Base-by-base conservation (phyloP, 2,113 vertebrate species). In the Syrrhaptes paradoxus region DNA sequence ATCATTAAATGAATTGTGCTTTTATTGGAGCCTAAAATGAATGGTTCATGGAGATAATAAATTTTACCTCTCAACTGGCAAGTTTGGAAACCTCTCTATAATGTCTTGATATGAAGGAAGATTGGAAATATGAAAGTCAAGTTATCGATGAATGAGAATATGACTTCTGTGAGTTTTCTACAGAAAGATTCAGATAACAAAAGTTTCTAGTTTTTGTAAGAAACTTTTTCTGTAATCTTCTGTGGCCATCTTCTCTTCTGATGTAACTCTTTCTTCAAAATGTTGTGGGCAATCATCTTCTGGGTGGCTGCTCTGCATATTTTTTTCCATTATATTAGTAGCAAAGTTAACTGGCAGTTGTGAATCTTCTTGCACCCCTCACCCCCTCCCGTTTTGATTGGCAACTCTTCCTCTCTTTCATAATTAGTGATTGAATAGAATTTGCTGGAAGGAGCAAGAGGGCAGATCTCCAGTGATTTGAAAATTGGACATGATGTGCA, bases 261-360 rank as follows among this genome's bases (percentile, higher is more conserved):
- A 87, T 17, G 38, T 65, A 94, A 74, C 19, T 80, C 77, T 71
- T 83, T 65, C 74, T 72, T 76, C 58, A 59, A 58, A 91, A 80
- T 19, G 29, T n/a, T 38, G 77, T 90, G 86, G 86, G 95, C 90
- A 90, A 41, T 68, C 58, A 17, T 88, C 87, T 97, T 83, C 85
- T 97, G 95, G 74, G 88, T 96, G 95, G 92, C 89, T 96, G 94
- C 63, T 94, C 73, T 94, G 62, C 36, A 89, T 90, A 89, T 92
- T 95, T 93, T 96, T 98, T 96, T 70, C 75, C 87, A 96, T 97
- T 96, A 87, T 93, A 85, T 89, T 89, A 88, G 66, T 78, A 97
- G 89, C 78, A 89, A 96, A 96, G 62, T 82, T 83, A 91, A 73
- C 92, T 93, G 96, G 87, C 93, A 96, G 80, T 89, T 94, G 80